Base-by-base conservation (phyloP, 2,797 vertebrate species). In the Echiichthys vipera region DNA sequence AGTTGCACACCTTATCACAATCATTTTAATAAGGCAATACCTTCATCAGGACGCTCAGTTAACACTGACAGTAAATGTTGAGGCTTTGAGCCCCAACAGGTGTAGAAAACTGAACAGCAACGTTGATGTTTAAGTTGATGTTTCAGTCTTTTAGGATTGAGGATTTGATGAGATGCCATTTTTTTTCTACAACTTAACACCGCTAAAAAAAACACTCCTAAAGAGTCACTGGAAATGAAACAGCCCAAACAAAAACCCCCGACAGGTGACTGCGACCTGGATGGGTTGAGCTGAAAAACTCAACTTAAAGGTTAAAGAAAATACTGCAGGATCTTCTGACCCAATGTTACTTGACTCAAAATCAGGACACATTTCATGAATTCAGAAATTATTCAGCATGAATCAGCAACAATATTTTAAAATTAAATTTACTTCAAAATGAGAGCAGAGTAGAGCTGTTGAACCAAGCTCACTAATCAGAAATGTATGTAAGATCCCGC, bases 401-500 rank as follows among this genome's bases (percentile, higher is more conserved):
- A 71, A 71, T 66, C 59, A 27, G 27, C 18, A 3, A 12, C 18
- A 3, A 12, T 17, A 61, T 77, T 81, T 78, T 36, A 72, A 84
- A 84, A 71, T 65, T 7, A 80, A 53, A 51, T 82, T 80, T 81
- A 84, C 81, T 90, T 90, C 58, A 68, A 74, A 74, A 55, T 63
- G 17, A 76, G 30, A 71, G 59, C 40, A 49, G 49, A 81, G 36
- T 57, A 64, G 2, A 57, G 40, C 49, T 54, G 55, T 79, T 53
- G 68, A 34, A 77, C 30, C 22, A 62, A 39, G 39, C 67, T 79
- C 13, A 86, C 58, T 63, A 74, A 30, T 74, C 49, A 43, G 46
- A 85, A 81, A 84, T 71, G 30, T 53, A 8, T 62, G 17, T 58
- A 71, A 73, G 58, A 65, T 55, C 45, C 42, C 75, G 66, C 66